Conservation (phyloP, 2,888 invertebrate genomes). For the Nasonia oneida region DNA sequence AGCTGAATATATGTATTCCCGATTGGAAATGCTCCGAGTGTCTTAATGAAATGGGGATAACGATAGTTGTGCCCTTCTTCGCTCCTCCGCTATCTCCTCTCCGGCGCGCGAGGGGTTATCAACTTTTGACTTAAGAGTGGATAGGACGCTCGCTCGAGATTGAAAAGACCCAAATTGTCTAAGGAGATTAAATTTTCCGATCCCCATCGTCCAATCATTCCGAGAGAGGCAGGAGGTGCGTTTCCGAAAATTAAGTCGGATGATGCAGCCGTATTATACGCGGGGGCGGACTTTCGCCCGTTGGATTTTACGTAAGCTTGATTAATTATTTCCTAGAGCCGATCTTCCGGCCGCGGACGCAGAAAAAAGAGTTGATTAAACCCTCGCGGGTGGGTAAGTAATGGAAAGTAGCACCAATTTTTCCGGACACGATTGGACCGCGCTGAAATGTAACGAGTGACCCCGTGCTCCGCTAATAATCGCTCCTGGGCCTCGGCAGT, state of each 20-base stretch:
- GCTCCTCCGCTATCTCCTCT: constrained; percentile 22
- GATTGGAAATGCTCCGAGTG: constrained; percentile 58
- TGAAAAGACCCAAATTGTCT: constrained; percentile 59
- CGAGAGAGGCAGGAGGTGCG: constrained; percentile 3
- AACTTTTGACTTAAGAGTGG: constrained; percentile 54
- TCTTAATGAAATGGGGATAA: constrained; percentile 61
- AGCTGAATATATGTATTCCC: constrained; percentile 61
- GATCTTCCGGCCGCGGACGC: neutral
- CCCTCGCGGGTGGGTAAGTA: neutral
- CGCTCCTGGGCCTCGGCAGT: constrained; percentile 12
- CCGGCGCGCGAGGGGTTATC: constrained; percentile 39
- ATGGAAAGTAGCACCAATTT: neutral
- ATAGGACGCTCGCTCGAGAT: constrained; percentile 32
- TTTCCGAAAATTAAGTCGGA: constrained; percentile 49
- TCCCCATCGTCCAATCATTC: constrained; percentile 47
- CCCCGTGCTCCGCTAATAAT: constrained; percentile 29
- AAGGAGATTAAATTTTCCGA: constrained; percentile 58
- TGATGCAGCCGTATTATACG: neutral
- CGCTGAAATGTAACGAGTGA: constrained; percentile 24
- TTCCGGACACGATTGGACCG: neutral
- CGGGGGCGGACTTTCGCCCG: too few species aligned
- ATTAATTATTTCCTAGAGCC: neutral
- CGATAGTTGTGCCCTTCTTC: constrained; percentile 52
- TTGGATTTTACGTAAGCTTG: neutral
- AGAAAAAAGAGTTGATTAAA: constrained; percentile 1